Percentiles rank a stretch among this genome's conserved stretches.
These are phyloP conservation scores for Drepana arcuata DNA, from an alignment of 1,140 invertebrate species.

Conservation along the genomic window DNA sequence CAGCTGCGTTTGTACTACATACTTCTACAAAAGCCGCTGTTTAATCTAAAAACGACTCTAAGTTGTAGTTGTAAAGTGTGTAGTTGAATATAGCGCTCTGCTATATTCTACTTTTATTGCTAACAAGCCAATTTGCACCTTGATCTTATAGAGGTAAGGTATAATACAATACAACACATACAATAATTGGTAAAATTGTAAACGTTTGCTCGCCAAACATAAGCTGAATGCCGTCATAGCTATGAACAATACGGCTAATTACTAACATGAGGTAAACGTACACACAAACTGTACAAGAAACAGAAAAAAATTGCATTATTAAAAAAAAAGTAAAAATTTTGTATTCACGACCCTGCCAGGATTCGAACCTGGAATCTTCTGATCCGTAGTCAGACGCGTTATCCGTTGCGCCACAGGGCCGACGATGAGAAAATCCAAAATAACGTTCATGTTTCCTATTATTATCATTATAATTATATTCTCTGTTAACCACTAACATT, in stretches of 20 bases:
- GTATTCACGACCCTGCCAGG: constrained; percentile 52
- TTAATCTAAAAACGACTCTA: constrained; percentile 5
- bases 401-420: constrained; percentile 93
- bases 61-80: no score
- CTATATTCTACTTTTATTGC: not conserved
- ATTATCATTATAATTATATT: no score
- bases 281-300: constrained; percentile 12
- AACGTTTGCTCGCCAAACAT: constrained; percentile 46
- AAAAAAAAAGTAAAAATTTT: constrained; percentile 16
- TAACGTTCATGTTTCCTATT: constrained; percentile 1
- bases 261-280: constrained; percentile 25
- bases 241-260: constrained; percentile 49
- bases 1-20: constrained; percentile 46
- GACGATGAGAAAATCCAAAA: not conserved
- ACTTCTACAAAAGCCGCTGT: constrained; percentile 10
- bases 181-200: constrained; percentile 19
- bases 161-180: constrained; percentile 4
- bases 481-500: no score
- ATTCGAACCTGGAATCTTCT: constrained; percentile 66
- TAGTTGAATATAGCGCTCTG: not conserved
- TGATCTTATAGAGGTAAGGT: constrained; percentile 16
- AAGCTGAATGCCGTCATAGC: constrained; percentile 40
- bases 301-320: not conserved
- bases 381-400: constrained; percentile 93
- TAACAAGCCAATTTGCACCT: constrained; percentile 17